Evolutionary conservation across 2,888 invertebrate species (phyloP).

Genomic region (Carabus problematicus): DNA sequence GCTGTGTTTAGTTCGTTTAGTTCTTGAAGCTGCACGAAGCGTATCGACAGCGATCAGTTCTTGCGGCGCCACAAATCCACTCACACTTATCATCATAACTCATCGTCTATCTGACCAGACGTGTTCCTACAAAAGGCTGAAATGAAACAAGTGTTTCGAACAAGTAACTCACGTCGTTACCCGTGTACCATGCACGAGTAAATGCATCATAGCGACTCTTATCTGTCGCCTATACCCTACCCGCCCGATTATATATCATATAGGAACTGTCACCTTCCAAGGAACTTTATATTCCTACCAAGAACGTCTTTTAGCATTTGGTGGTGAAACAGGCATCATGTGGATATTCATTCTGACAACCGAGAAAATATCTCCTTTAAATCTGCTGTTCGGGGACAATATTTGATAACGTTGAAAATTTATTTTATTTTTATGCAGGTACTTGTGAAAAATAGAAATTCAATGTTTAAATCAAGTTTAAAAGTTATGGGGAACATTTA

Average conservation of each 20-base stretch:
- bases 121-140: conserved; percentile 30
- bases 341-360: conserved; percentile 12
- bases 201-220: conserved; percentile 6
- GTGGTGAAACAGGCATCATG: background rate
- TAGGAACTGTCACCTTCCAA: conserved; percentile 34
- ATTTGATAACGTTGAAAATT: no score
- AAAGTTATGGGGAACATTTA: no score
- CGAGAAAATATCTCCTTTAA: background rate
- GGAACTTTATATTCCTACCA: conserved; percentile 1
- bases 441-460: no score
- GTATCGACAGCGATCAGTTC: conserved; percentile 29
- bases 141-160: conserved; percentile 33
- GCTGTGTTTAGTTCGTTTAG: background rate
- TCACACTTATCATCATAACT: conserved; percentile 40
- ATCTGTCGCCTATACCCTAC: background rate
- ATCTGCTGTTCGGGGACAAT: background rate
- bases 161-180: conserved; percentile 15
- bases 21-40: background rate
- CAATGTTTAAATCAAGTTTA: no score
- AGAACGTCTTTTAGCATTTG: background rate
- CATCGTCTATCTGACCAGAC: conserved; percentile 21
- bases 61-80: conserved; percentile 20
- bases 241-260: conserved; percentile 32
- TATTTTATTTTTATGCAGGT: no score
- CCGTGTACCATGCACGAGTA: conserved; percentile 12